Conservation (phyloP, 1,140 invertebrate genomes). For the Euglossa dilemma region DNA sequence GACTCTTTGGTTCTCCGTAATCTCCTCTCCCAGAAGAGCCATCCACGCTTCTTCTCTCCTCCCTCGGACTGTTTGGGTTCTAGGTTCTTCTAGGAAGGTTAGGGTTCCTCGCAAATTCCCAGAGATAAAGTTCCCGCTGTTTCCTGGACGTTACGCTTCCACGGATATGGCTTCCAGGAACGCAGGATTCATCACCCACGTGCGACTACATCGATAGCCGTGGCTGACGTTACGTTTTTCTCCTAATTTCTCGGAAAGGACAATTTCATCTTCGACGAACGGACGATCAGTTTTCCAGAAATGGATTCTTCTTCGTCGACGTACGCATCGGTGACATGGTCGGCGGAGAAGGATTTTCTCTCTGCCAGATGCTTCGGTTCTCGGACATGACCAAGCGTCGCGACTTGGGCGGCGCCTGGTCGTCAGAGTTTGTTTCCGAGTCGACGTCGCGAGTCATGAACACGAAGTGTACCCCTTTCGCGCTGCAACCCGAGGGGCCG, state of each 20-base stretch:
- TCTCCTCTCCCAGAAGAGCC: neutral
- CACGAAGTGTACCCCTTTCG: neutral
- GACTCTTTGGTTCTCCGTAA: neutral
- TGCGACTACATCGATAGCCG: neutral
- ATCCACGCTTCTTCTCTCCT: neutral
- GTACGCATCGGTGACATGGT: neutral
- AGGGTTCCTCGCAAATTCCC: neutral
- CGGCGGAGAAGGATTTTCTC: neutral
- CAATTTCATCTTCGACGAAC: neutral
- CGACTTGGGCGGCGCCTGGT: neutral
- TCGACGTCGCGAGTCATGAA: neutral
- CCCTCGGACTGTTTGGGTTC: neutral
- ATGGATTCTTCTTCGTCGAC: neutral
- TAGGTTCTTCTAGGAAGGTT: too few species aligned
- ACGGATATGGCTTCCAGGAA: neutral
- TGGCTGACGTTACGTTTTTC: neutral
- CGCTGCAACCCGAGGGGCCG: conserved; percentile 64
- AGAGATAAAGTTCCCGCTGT: neutral
- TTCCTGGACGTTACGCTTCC: too few species aligned
- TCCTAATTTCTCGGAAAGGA: neutral
- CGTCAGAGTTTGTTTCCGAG: too few species aligned
- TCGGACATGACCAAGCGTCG: neutral
- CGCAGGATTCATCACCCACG: neutral
- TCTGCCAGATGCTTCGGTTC: neutral
- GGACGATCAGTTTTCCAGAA: neutral